Evolutionary conservation across 2,888 invertebrate species (phyloP), one percentile per base, ranked within the genome.

Genomic region (Coremacera marginata): DNA sequence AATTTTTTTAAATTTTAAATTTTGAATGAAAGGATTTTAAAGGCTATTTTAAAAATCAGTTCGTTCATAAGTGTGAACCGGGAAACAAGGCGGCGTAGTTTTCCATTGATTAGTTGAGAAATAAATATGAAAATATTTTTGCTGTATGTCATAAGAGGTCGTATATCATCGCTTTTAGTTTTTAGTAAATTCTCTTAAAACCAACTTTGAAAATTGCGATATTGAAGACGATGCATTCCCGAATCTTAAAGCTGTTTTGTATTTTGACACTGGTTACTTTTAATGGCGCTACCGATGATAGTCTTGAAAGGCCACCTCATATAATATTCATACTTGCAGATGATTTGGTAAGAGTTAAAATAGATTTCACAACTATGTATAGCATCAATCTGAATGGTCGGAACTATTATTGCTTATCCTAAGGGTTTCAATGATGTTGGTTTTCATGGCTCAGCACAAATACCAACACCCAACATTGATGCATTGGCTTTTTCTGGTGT

Each of bases 381-480:
- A 37, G 52, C 9, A 57, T 34, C 34, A 67, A n/a, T 8, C 37
- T 25, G 3, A 14, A 44, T 14, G 44, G 11, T 44, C 44, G 11
- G 44, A 44, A 44, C 14, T 44, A 44, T 44, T 44, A 44, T 44
- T 44, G 44, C 11, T 7, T 14, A 3, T 11, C 11, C 44, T 44
- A 44, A 97, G 97, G 98, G 98, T 5, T 98, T 95, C 93, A 96
- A 97, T 87, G 97, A 98, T 89, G 95, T 97, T 1, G 94, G 96
- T 16, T 98, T 96, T 89, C 97, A 96, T 88, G 97, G 97, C 0
- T 95, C 96, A 0, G 92, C 93, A 16, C 93, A 96, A 90, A 95
- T 98, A 81, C 95, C 95, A 37, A 98, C 98, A 3, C 97, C 97
- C 0, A 97, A 97, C 88, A 94, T 98, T 80, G 98, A 98, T 89